Evolutionary conservation across 2,888 invertebrate species (phyloP).

Genomic region (Argyra leucocephala): DNA sequence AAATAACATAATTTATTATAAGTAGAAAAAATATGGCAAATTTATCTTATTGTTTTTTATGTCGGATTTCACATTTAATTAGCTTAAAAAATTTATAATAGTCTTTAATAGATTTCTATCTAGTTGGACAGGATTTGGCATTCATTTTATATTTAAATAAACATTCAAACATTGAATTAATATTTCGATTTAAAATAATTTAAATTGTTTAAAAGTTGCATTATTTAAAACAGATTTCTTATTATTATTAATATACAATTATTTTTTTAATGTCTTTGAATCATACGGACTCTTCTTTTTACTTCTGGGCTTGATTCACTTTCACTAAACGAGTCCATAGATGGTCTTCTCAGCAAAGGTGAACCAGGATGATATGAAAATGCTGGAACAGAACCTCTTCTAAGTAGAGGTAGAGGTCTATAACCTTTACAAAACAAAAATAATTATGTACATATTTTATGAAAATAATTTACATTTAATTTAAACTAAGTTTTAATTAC

Average conservation of each 20-base stretch:
- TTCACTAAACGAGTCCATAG: constrained; percentile 20
- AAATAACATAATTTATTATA: no score
- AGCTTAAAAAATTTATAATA: no score
- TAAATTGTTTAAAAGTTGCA: no score
- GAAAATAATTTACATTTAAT: not conserved
- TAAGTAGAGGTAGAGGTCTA: constrained; percentile 21
- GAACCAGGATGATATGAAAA: constrained; percentile 10
- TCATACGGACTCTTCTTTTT: constrained; percentile 40
- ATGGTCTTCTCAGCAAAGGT: not conserved
- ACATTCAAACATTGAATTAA: no score
- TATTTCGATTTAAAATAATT: no score
- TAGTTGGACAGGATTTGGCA: no score
- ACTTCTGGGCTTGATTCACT: constrained; percentile 29
- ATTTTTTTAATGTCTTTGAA: constrained; percentile 34
- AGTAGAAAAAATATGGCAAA: no score
- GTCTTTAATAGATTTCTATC: no score
- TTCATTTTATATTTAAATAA: no score
- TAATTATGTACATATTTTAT: not conserved
- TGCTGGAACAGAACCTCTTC: constrained; percentile 23
- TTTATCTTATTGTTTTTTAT: no score
- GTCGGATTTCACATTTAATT: no score
- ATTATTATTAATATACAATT: not conserved
- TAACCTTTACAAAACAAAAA: constrained; percentile 15
- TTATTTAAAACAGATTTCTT: no score
- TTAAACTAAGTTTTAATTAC: not conserved